Evolutionary conservation across 92 coral and sea anemone genomes (phyloP), one percentile per base, ranked within the genome.

Genomic region (Plumapathes pennacea): DNA sequence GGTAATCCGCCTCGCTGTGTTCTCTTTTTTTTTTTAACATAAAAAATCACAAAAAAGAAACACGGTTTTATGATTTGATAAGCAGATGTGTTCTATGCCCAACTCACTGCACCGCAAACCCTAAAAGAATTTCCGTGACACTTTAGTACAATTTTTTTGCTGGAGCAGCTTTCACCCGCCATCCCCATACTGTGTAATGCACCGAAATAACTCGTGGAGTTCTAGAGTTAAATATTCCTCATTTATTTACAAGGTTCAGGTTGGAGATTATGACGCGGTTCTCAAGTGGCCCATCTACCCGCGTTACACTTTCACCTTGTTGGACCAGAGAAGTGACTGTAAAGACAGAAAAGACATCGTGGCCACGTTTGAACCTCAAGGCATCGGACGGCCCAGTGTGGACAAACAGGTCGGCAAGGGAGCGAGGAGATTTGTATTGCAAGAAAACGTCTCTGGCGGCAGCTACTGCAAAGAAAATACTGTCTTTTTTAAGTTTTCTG

Each of bases 351-450:
- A 82, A 46, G 89, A 94, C 50, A 66, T 94, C 38, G 56, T 79
- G 22, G 99, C 97, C 7, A 80, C 85, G 14, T 94, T 94, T 44
- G 97, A 94, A 54, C 99, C 99, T 26, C 99, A 89, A 54, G 62
- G 90, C 28, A 94, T 94, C 51, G 72, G 85, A 1, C 79, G 97
- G 24, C 99, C 99, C 0, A 75, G 84, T 2, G 86, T 82, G 36
- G 88, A 94, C 74, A 76, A 96, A 41, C 96, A 94, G 72, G 89
- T 94, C 2, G 99, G 99, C 13, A 94, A 94, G 75, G 99, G 99
- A 36, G 99, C 99, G 3, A 60, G 99, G 5, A 72, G 91, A 42
- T 94, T 94, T 29, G 99, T 94, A 17, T 77, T 80, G 10, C 99
- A 94, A 44, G 83, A 79, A 8, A 90, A 89, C 25, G 84, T 86